These are phyloP conservation scores for Linyphia triangularis DNA, from an alignment of 2,888 invertebrate species.

Conservation along the genomic window DNA sequence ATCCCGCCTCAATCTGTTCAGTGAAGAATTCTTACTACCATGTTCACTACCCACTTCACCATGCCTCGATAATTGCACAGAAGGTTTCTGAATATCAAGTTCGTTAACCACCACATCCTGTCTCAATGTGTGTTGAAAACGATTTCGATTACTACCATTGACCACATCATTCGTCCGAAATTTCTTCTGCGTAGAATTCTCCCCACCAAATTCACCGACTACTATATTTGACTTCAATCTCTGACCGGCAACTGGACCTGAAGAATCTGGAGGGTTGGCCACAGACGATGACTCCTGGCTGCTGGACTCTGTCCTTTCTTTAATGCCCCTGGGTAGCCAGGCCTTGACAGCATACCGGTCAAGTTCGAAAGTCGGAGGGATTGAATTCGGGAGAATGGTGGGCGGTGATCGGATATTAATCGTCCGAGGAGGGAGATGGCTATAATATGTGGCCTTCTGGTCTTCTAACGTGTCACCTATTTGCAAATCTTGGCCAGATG, in stretches of 20 bases:
- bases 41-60: not conserved
- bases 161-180: too few relatives aligned
- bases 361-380: constrained; percentile 63
- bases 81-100: not conserved
- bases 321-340: constrained; percentile 71
- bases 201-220: too few relatives aligned
- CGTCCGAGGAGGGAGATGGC: not conserved
- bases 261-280: not conserved
- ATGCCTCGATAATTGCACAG: not conserved
- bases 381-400: constrained; percentile 30
- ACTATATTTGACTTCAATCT: too few relatives aligned
- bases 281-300: constrained; percentile 35
- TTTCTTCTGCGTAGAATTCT: too few relatives aligned
- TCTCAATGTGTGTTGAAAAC: not conserved
- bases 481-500: not conserved
- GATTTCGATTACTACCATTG: too few relatives aligned
- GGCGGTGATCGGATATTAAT: not conserved
- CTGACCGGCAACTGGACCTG: too few relatives aligned
- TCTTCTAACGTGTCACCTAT: not conserved
- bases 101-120: not conserved
- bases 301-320: constrained; percentile 66
- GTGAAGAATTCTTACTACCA: not conserved
- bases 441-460: not conserved
- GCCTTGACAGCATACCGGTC: constrained; percentile 67
- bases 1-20: too few relatives aligned